Evolutionary conservation across 2,113 vertebrate species (phyloP), one percentile per base, ranked within the genome.

Genomic region (Coptodon bakossiorum): DNA sequence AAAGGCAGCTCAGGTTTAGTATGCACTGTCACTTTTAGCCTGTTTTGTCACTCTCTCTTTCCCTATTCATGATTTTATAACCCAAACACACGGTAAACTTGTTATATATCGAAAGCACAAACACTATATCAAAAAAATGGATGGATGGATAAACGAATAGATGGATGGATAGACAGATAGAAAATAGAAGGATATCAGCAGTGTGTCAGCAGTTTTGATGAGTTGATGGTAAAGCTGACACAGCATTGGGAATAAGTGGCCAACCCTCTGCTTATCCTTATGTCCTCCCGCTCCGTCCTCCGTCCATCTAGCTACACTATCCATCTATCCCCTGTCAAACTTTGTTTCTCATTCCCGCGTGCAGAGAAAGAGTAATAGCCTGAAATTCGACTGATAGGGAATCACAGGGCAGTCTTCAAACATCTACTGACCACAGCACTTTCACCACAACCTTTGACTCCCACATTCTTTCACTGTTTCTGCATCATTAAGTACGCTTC

Each of bases 191-290:
- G 54, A 84, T 90, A 89, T 93, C 92, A 95, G 92, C 91, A 91
- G 16, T 86, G 87, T 94, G 92, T 95, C 95, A 95, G 91, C 91
- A 24, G 52, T 94, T 92, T 92, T 91, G 93, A 91, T 83, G 81
- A 88, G 91, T 81, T 89, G 93, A 92, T 93, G 83, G 84, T 82
- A 71, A 73, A 90, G 94, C 91, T 95, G 94, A 95, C 93, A 86
- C 89, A 89, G 94, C 93, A 90, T 12, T 88, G 93, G 89, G 92
- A 93, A 91, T 83, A 93, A 57, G 91, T 68, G 86, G 76, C 88
- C 85, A 83, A 43, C 78, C 83, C 90, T 88, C 87, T 91, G 80
- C 89, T 90, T 86, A 80, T 90, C 86, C 86, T 61, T 68, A 86
- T 71, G 48, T 83, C 52, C 50, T 40, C 82, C 11, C 2, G 34